Percentiles rank a stretch among this genome's conserved stretches.
Evolutionary conservation across 2,888 invertebrate genomes (phyloP).

Genomic region (Athalia rosae): DNA sequence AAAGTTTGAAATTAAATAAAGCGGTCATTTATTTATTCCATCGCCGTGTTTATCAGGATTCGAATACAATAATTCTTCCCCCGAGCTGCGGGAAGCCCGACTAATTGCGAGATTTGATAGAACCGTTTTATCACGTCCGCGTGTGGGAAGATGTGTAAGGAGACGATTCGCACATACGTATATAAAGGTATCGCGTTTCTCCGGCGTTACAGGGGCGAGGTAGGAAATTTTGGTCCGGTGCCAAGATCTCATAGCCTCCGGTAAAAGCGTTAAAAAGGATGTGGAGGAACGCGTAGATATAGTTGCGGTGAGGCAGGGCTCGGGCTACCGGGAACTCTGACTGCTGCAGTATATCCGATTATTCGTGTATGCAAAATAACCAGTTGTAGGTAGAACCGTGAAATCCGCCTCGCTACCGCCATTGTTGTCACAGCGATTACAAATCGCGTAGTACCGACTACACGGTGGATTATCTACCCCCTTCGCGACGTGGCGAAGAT

Average conservation of each 20-base stretch:
- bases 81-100: too few species aligned
- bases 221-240: not conserved
- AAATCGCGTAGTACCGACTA: constrained; percentile 5
- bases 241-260: constrained; percentile 43
- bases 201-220: not conserved
- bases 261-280: constrained; percentile 47
- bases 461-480: not conserved
- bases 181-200: too few species aligned
- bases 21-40: constrained; percentile 31
- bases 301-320: too few species aligned
- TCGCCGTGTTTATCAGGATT: not conserved
- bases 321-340: not conserved
- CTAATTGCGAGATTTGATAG: too few species aligned
- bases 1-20: constrained; percentile 36
- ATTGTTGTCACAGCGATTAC: constrained; percentile 27
- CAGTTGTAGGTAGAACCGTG: constrained; percentile 48
- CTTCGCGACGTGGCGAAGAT: not conserved
- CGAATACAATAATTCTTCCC: not conserved
- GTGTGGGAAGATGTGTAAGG: too few species aligned
- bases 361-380: constrained; percentile 59
- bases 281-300: constrained; percentile 26
- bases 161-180: too few species aligned
- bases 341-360: constrained; percentile 50
- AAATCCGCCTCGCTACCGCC: constrained; percentile 14
- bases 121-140: too few species aligned